A percentile compares a stretch with the other conserved stretches of the same genome.
Evolutionary conservation across 2,888 invertebrate species (phyloP).

Genomic region (Orthosia gracilis): DNA sequence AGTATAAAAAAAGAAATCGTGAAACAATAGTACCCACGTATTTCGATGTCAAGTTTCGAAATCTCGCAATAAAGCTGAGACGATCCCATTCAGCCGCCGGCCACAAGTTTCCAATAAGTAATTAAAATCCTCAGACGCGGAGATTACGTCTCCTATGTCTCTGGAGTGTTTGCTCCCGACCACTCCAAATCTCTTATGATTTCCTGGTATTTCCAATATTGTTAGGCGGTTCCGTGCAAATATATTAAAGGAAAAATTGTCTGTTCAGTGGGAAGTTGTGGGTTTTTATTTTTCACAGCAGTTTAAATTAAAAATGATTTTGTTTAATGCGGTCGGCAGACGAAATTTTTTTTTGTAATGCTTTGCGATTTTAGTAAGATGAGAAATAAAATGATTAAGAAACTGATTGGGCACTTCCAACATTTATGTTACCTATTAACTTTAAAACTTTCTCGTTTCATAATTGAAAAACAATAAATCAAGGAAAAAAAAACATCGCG

Average conservation of each 20-base stretch:
- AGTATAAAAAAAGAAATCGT: conserved; percentile 13
- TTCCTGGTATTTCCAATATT: conserved; percentile 79
- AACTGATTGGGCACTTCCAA: too few species aligned
- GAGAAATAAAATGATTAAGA: too few species aligned
- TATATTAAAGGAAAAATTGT: conserved; percentile 37
- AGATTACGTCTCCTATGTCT: conserved; percentile 86
- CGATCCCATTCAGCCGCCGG: conserved; percentile 87
- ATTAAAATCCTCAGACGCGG: conserved; percentile 89
- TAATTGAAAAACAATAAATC: too few species aligned
- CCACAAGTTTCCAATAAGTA: conserved; percentile 91
- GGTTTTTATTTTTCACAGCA: conserved; percentile 7
- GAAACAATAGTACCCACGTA: conserved; percentile 67
- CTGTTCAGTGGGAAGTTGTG: not conserved
- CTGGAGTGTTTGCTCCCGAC: conserved; percentile 84
- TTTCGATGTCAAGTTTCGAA: conserved; percentile 76
- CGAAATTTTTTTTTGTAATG: too few species aligned
- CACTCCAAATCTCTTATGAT: conserved; percentile 81
- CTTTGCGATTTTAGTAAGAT: too few species aligned
- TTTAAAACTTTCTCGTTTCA: too few species aligned
- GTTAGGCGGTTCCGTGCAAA: conserved; percentile 57
- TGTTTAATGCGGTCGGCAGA: not conserved
- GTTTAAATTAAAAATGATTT: not conserved
- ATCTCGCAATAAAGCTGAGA: conserved; percentile 87
- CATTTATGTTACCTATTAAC: too few species aligned
- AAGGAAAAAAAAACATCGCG: too few species aligned